Evolutionary conservation across 2,797 vertebrate species (phyloP), one percentile per base, ranked within the genome.

Genomic region (Morus bassanus): DNA sequence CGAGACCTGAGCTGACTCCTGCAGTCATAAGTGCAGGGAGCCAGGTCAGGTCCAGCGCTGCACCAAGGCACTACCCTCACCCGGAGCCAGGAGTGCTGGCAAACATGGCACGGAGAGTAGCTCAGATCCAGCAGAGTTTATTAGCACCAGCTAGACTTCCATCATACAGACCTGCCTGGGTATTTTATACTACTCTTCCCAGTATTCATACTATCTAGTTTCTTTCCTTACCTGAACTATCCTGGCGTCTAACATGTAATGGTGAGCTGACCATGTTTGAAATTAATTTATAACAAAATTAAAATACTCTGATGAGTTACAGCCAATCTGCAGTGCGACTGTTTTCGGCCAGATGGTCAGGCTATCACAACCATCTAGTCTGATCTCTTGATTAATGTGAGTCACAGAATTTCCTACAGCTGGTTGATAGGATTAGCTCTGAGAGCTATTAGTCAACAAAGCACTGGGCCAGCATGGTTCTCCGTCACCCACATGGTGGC

Each of bases 1-100:
- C 18, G 85, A 89, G 96, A 96, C 89, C 95, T 60, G 91, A 95
- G 87, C 91, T 93, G 96, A 96, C 94, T 97, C 82, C 87, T 51
- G 91, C 91, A 77, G 92, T 14, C 53, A 3, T 2, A 74, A 94
- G 92, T 0, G 46, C 85, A 18, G 77, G 73, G 50, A 95, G 92
- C 92, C 72, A 27, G 96, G 78, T 68, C 91, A 81, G 93, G 61
- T 37, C 72, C 91, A 82, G 89, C 6, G 5, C 89, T 33, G 95
- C 70, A 51, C 69, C 63, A 13, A 25, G 51, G 68, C 79, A 17
- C n/a, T 35, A 1, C 27, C 79, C 79, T 46, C 8, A 6, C 80
- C 70, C 1, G 9, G 25, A 80, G 91, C 77, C 84, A 57, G 81
- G 5, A 70, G 80, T 1, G 10, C 88, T 67, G 88, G 46, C 70